A percentile compares a stretch with the other conserved stretches of the same genome.
phyloP scores from a whole-genome alignment of 2,113 vertebrate species.

The Morone saxatilis region DNA sequence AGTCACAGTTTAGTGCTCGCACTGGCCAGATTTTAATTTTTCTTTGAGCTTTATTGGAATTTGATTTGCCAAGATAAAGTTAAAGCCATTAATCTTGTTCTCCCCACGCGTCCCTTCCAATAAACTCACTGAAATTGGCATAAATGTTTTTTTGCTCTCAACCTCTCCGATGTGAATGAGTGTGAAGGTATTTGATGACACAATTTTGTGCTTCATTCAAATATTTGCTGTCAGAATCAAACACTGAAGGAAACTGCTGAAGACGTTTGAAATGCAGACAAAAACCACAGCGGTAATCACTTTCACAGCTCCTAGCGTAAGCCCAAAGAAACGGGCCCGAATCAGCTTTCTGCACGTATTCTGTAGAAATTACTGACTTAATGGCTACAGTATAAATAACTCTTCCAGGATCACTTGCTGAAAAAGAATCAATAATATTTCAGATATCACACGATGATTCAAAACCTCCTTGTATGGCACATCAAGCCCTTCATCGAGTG shows the following conservation, averaged over 20 bases:
- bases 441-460: constrained; percentile 46
- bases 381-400: constrained; percentile 53
- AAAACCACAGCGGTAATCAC: constrained; percentile 72
- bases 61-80: constrained; percentile 84
- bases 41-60: constrained; percentile 82
- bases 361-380: constrained; percentile 35
- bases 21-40: constrained; percentile 72
- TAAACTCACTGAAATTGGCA: constrained; percentile 74
- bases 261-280: constrained; percentile 65
- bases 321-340: constrained; percentile 38
- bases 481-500: not conserved
- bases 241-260: constrained; percentile 54
- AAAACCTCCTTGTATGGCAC: constrained; percentile 24
- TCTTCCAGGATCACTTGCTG: constrained; percentile 28
- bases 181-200: constrained; percentile 71
- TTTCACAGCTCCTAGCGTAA: constrained; percentile 70
- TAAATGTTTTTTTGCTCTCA: constrained; percentile 54
- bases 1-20: constrained; percentile 68
- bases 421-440: constrained; percentile 21
- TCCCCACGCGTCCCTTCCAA: constrained; percentile 69
- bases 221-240: constrained; percentile 68
- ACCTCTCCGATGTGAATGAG: constrained; percentile 57
- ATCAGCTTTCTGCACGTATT: constrained; percentile 51
- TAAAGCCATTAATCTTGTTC: constrained; percentile 76
- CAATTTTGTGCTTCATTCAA: constrained; percentile 66